phyloP scores from a whole-genome alignment of 2,888 invertebrate genomes.

The Epirrhoe alternata region DNA sequence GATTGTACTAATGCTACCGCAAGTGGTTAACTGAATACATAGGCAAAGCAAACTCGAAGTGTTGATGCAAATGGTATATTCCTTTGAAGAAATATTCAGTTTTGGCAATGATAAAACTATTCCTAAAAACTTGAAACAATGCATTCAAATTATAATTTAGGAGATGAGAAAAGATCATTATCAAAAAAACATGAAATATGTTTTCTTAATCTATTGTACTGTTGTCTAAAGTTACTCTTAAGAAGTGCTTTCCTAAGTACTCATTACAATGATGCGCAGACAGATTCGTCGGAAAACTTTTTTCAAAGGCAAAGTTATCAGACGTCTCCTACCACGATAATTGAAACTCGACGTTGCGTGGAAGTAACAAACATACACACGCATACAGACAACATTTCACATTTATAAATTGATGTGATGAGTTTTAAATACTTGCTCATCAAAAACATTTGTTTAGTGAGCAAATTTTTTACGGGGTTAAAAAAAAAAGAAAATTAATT shows the following conservation, averaged over 20 bases:
- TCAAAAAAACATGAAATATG: no score
- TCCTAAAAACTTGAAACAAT: no score
- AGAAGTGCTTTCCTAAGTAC: constrained; percentile 59
- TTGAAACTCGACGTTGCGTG: no score
- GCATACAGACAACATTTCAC: no score
- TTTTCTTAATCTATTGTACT: neutral
- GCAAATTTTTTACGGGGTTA: no score
- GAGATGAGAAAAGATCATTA: no score
- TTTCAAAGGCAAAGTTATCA: constrained; percentile 77
- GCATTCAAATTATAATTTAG: no score
- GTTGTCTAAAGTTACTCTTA: constrained; percentile 38
- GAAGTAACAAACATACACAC: no score
- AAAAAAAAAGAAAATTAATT: no score
- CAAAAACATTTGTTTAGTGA: no score
- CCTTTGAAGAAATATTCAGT: neutral
- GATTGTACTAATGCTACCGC: constrained; percentile 20
- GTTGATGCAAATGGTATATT: neutral
- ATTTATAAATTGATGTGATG: no score
- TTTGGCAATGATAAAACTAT: neutral
- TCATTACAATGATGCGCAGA: constrained; percentile 59
- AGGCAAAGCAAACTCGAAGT: neutral
- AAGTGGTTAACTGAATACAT: constrained; percentile 9
- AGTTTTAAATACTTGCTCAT: no score
- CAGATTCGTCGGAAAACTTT: constrained; percentile 68
- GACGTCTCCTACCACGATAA: constrained; percentile 50